Base-by-base conservation (phyloP, 1,140 invertebrate genomes). In the Drosophila littoralis region DNA sequence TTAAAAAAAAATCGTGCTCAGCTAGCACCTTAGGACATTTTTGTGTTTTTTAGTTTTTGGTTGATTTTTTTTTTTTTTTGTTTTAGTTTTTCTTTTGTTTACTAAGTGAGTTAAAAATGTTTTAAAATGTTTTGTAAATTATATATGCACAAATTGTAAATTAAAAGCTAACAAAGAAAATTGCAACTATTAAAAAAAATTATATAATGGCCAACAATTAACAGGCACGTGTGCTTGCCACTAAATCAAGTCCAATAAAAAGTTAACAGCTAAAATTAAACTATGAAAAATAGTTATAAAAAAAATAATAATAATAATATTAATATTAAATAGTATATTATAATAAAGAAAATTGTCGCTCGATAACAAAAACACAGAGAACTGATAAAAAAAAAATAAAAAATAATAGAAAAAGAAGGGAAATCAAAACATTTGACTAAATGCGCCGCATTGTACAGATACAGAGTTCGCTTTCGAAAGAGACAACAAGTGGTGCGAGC, bases 121-220 rank as follows among this genome's bases (percentile, higher is more conserved):
- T 64, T 74, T 48, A 67, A 75, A 69, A 74, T 46, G 45, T 69
- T 45, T 67, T 48, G 33, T 68, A 43, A 75, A 55, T 55, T 35
- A 40, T 40, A 28, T 52, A 50, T 59, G 48, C 54, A 57, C 65
- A 69, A 22, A 13, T 54, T 35, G 42, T 28, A 55, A 64, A 69
- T 65, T 75, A 75, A 74, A 65, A 77, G 40, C 48, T 77, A 77
- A 75, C 54, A 74, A 74, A 69, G 38, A 64, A 55, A 74, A 67
- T 74, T 63, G 59, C 54, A 73, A 66, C 60, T 76, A 74, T 45
- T 58, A 45, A 64, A 64, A 71, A 61, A 61, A 40, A 51, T 33
- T 57, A 67, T 76, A 66, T 68, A 70, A 83, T 83, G 79, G 79
- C 79, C 79, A 79, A 79, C 77, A 77, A 77, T 63, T 36, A 68